Base-by-base conservation (phyloP, 2,113 vertebrate genomes). In the Miniopterus natalensis region DNA sequence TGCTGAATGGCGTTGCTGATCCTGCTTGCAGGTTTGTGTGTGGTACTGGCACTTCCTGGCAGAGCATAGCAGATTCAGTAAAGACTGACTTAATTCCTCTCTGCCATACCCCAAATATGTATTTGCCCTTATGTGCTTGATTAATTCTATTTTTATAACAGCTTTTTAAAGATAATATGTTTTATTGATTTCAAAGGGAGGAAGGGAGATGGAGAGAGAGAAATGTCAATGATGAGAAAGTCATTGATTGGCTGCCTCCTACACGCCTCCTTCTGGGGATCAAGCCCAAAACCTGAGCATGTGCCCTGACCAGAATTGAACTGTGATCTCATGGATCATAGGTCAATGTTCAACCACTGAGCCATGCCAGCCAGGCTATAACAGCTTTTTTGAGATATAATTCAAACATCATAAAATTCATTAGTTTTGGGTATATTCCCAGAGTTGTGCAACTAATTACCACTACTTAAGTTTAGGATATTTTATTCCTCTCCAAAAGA, bases 121-220 rank as follows among this genome's bases (percentile, higher is more conserved):
- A 59, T 18, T 53, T 88, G 53, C 9, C 61, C 25, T 66, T 71
- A 27, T 31, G 36, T 66, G 6, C 31, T 88, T 88, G 80, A 61
- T 92, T n/a, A 74, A 14, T 75, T 78, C 40, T 51, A 20, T 71
- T 91, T 88, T 71, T 84, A 78, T 77, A 27, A 40, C 13, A 68
- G 23, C 27, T 63, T 83, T 83, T 79, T 53, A 40, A 23, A 65
- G 12, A 11, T 59, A 47, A 29, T 65, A 31, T n/a, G 63, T 36
- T 36, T 36, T 36, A 36, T 36, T 36, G 36, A 36, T 36, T 36
- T 36, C 36, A 36, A 36, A 36, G 36, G 36, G 36, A 36, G 36
- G 36, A 36, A 36, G 36, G 36, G 36, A 36, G 36, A 36, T 36
- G 36, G 36, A 36, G 36, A 36, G 36, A 36, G 36, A 36, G 36